Conservation (phyloP, 2,113 vertebrate species). For the Muntiacus reevesi region DNA sequence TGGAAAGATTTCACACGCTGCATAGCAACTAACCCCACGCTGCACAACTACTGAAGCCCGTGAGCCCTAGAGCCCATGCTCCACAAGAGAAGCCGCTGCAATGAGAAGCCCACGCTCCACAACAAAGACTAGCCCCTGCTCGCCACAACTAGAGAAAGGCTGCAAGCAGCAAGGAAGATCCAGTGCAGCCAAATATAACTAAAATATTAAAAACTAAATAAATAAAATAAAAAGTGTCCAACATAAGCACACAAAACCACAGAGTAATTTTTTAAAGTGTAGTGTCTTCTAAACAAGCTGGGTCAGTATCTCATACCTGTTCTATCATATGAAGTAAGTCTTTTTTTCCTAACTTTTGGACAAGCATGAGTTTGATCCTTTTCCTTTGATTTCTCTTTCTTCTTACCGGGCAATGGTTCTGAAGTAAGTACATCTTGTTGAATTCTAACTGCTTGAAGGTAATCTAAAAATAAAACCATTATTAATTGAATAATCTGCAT, state of each 20-base stretch:
- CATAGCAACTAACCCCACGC: background rate
- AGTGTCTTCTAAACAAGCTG: background rate
- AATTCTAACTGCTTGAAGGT: background rate
- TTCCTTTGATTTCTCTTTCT: background rate
- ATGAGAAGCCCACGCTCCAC: background rate
- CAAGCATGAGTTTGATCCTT: background rate
- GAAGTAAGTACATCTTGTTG: background rate
- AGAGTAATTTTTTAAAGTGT: background rate
- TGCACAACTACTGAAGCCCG: background rate
- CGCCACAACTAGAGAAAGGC: background rate
- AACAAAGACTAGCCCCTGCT: background rate
- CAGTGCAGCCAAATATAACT: background rate
- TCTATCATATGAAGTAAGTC: constrained; percentile 11
- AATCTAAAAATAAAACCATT: constrained; percentile 51
- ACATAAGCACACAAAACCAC: background rate
- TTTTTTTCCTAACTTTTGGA: background rate
- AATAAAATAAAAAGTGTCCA: background rate
- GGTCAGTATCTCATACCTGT: constrained; percentile 18
- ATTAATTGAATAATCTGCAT: background rate
- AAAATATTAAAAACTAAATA: background rate
- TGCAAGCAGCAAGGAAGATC: background rate
- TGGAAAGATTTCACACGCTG: background rate
- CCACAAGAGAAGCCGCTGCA: background rate
- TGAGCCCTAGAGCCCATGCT: background rate
- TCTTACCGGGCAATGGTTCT: background rate